Conservation (phyloP, 1,140 invertebrate species). For the Leucophenga varia region DNA sequence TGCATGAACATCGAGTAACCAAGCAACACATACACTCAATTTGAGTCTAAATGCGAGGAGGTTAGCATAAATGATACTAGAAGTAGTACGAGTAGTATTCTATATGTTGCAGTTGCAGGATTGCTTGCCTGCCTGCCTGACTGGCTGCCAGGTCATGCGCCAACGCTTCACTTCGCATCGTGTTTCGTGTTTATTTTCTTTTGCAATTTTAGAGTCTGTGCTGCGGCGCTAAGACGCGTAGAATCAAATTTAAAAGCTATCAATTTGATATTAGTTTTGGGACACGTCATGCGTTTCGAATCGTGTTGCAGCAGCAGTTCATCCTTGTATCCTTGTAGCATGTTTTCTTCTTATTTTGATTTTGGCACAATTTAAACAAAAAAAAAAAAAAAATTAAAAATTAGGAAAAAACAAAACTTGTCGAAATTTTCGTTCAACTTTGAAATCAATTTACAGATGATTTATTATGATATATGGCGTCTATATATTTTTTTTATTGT, state of each 20-base stretch:
- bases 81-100: too few relatives aligned
- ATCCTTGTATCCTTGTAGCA: constrained; percentile 3
- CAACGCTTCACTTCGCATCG: too few relatives aligned
- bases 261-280: constrained; percentile 51
- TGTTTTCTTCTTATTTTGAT: constrained; percentile 8
- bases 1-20: constrained; percentile 15
- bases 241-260: constrained; percentile 54
- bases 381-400: too few relatives aligned
- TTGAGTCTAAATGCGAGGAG: too few relatives aligned
- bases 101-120: too few relatives aligned
- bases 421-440: constrained; percentile 25
- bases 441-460: constrained; percentile 53
- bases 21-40: too few relatives aligned
- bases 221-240: constrained; percentile 32
- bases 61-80: too few relatives aligned
- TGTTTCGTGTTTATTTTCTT: too few relatives aligned
- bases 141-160: too few relatives aligned
- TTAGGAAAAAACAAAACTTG: constrained; percentile 8
- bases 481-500: too few relatives aligned
- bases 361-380: constrained; percentile 15
- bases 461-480: constrained; percentile 40
- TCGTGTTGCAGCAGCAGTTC: constrained; percentile 25
- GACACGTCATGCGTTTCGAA: constrained; percentile 28
- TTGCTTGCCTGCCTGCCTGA: too few relatives aligned
- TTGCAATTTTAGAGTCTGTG: too few relatives aligned